A percentile compares a stretch with the other conserved stretches of the same genome.
These are phyloP conservation scores for Paralvinella palmiformis DNA, from an alignment of 1,140 invertebrate species.

Conservation along the genomic window DNA sequence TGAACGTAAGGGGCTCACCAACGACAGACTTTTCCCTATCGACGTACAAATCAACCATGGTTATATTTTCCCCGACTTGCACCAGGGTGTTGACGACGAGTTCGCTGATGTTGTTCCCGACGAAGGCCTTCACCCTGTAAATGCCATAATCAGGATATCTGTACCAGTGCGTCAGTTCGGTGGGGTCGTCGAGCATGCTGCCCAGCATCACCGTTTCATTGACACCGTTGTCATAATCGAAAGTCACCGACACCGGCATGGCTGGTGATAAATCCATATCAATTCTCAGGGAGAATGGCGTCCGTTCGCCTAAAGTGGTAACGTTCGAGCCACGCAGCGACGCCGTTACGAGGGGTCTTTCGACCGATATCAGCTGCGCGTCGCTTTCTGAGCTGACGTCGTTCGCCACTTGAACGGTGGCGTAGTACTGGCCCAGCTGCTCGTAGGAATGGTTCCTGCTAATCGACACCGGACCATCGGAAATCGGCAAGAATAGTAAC, in stretches of 20 bases:
- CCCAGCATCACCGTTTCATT: constrained; percentile 20
- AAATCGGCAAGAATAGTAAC: constrained; percentile 29
- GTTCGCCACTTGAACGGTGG: constrained; percentile 30
- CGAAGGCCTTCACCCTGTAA: constrained; percentile 33
- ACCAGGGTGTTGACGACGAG: constrained; percentile 23
- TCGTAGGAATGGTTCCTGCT: constrained; percentile 25
- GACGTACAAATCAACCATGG: constrained; percentile 35
- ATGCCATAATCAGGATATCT: constrained; percentile 39
- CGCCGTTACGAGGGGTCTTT: constrained; percentile 30
- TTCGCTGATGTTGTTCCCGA: constrained; percentile 35
- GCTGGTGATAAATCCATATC: constrained; percentile 11
- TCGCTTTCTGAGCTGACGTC: constrained; percentile 26
- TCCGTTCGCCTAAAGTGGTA: constrained; percentile 3
- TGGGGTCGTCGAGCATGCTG: constrained; percentile 20
- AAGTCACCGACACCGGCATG: not conserved
- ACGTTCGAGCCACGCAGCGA: not conserved
- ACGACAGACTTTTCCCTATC: constrained; percentile 24
- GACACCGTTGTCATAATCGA: constrained; percentile 10
- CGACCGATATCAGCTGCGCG: constrained; percentile 33
- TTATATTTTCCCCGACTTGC: constrained; percentile 44
- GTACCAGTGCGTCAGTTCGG: constrained; percentile 23
- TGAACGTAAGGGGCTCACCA: constrained; percentile 23
- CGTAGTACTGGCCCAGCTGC: constrained; percentile 32
- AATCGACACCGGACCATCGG: constrained; percentile 15
- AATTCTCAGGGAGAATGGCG: constrained; percentile 10